phyloP scores from a whole-genome alignment of 2,888 invertebrate species.

The Esperia sulphurella region DNA sequence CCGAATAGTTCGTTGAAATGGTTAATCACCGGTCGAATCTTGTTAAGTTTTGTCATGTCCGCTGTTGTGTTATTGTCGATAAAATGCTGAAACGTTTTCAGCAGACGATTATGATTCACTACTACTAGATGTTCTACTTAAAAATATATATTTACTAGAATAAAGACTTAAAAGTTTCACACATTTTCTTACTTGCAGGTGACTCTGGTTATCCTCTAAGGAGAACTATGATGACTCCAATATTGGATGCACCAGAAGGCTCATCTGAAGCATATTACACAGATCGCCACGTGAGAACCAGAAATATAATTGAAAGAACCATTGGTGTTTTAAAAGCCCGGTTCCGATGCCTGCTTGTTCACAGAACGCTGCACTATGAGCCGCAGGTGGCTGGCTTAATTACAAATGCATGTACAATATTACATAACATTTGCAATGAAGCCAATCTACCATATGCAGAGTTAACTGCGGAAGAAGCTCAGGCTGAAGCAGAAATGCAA shows the following conservation, averaged over 20 bases:
- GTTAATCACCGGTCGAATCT: too few species aligned
- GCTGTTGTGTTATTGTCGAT: too few species aligned
- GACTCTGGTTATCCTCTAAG: constrained; percentile 8
- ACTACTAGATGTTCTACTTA: too few species aligned
- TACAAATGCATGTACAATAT: too few species aligned
- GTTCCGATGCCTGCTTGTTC: neutral
- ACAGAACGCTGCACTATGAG: constrained; percentile 8
- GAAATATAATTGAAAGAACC: constrained; percentile 7
- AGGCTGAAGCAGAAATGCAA: too few species aligned
- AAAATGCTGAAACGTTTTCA: too few species aligned
- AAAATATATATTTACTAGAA: too few species aligned
- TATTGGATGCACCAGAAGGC: neutral
- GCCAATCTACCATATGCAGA: constrained; percentile 1
- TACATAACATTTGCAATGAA: constrained; percentile 9
- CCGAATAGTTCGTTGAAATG: too few species aligned
- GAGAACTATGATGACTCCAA: constrained; percentile 6
- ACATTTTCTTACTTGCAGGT: too few species aligned
- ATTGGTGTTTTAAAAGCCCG: constrained; percentile 10
- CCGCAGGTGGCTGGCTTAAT: constrained; percentile 9
- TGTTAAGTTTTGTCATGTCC: too few species aligned
- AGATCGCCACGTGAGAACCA: neutral
- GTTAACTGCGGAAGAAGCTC: neutral
- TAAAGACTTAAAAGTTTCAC: too few species aligned
- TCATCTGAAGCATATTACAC: neutral
- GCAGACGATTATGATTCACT: too few species aligned